Percentiles rank a stretch among this genome's conserved stretches.
Conservation (phyloP, 2,888 invertebrate species). For the Rhagophthalmus giganteus region DNA sequence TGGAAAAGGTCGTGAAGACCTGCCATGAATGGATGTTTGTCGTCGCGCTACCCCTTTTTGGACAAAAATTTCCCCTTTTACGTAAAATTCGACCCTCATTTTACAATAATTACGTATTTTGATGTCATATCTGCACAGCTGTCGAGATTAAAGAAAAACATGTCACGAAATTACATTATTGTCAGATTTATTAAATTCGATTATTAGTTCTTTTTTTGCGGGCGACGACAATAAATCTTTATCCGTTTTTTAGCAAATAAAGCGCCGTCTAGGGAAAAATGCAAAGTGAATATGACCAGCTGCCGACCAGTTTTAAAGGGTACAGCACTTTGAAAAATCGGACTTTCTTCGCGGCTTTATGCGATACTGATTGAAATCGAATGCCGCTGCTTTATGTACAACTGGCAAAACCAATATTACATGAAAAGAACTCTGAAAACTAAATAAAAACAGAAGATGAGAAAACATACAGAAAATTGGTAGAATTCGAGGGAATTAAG, state of each 20-base stretch:
- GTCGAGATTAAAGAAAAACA: slow-evolving; percentile 50
- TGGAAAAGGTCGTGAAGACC: slow-evolving; percentile 34
- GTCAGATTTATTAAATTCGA: slow-evolving; percentile 32
- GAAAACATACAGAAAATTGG: slow-evolving; percentile 40
- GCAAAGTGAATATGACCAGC: slow-evolving; percentile 22
- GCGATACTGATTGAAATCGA: slow-evolving; percentile 21
- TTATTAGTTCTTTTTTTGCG: slow-evolving; percentile 21
- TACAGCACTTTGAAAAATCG: slow-evolving; percentile 4
- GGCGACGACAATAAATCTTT: slow-evolving; percentile 10
- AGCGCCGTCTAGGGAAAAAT: slow-evolving; percentile 5
- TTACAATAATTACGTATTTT: slow-evolving; percentile 56
- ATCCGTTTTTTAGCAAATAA: slow-evolving; percentile 10
- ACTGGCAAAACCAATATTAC: slow-evolving; percentile 26
- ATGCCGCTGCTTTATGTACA: slow-evolving; percentile 24
- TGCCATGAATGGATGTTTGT: slow-evolving; percentile 47
- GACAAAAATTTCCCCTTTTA: slow-evolving; percentile 53
- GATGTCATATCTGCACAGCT: slow-evolving; percentile 51
- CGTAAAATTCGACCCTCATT: slow-evolving; percentile 53
- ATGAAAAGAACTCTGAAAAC: slow-evolving; percentile 27
- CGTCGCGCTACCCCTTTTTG: slow-evolving; percentile 52
- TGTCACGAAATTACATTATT: slow-evolving; percentile 38
- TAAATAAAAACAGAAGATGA: slow-evolving; percentile 36
- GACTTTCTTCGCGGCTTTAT: slow-evolving; percentile 12
- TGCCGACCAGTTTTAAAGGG: slow-evolving; percentile 22
- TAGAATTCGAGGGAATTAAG: slow-evolving; percentile 38